Evolutionary conservation across 37 sponge, comb jelly and placozoan species (phyloP).

Genomic region (Spongilla lacustris): DNA sequence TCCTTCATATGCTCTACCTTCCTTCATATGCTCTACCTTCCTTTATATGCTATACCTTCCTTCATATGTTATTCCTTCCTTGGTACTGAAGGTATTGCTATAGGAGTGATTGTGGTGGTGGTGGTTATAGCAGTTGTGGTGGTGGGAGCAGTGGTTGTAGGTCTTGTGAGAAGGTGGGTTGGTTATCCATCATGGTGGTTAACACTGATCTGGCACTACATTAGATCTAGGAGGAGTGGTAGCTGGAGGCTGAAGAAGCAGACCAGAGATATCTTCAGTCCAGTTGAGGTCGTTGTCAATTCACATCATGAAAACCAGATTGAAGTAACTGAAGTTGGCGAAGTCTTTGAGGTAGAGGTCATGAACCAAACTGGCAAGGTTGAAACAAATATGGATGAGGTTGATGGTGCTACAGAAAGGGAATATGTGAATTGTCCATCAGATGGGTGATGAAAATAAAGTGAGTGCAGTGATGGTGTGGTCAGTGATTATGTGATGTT

Average conservation of each 20-base stretch:
- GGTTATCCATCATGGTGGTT: not conserved
- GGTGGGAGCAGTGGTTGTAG: not conserved
- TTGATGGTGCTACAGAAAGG: not conserved
- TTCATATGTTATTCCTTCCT: too few relatives aligned
- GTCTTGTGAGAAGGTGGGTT: not conserved
- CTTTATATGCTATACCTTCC: not conserved
- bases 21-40: too few relatives aligned
- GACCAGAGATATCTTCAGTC: not conserved
- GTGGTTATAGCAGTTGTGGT: not conserved
- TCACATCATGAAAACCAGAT: not conserved
- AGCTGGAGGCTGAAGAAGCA: not conserved
- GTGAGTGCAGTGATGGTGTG: too few relatives aligned
- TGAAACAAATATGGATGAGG: not conserved
- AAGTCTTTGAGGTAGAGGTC: not conserved
- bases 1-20: too few relatives aligned
- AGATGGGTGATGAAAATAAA: not conserved
- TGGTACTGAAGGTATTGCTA: not conserved
- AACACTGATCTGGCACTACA: too few relatives aligned
- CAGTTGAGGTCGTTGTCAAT: not conserved
- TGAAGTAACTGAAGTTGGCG: not conserved
- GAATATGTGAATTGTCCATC: not conserved
- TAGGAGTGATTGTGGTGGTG: constrained; percentile 8
- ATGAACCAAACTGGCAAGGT: not conserved
- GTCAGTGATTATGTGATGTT: not conserved
- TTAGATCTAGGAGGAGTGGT: not conserved